Conservation (phyloP, 2,797 vertebrate species). For the Eulemur albifrons region DNA sequence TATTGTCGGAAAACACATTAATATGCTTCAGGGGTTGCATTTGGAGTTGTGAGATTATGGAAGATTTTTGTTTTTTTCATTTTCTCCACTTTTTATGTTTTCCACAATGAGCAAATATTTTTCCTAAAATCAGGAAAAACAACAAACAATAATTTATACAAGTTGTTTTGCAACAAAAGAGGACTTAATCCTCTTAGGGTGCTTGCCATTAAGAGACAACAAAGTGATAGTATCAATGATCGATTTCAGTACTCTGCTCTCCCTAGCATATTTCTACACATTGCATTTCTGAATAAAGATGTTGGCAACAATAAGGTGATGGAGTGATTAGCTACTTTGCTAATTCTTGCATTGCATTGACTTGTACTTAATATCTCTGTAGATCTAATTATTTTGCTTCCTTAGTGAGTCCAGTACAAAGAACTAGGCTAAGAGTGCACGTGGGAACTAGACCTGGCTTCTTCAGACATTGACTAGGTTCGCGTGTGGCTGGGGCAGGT, state of each 20-base stretch:
- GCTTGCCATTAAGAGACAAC: background rate
- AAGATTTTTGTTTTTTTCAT: background rate
- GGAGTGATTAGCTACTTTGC: background rate
- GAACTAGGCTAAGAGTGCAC: background rate
- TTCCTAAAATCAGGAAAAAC: background rate
- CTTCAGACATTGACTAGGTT: background rate
- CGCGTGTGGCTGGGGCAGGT: background rate
- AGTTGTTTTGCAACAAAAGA: background rate
- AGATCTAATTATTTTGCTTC: slow-evolving; percentile 1
- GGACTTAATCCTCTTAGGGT: background rate
- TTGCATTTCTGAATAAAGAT: background rate
- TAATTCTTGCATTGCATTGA: background rate
- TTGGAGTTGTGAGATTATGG: background rate
- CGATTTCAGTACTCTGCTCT: background rate
- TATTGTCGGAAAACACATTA: background rate
- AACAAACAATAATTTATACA: background rate
- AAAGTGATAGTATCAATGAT: background rate
- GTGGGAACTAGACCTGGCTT: background rate
- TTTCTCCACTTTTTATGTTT: background rate
- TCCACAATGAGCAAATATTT: background rate
- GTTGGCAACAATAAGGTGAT: background rate
- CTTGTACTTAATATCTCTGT: background rate
- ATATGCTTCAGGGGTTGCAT: background rate
- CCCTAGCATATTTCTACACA: background rate
- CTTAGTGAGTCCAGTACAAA: background rate